Evolutionary conservation across 2,113 vertebrate genomes (phyloP), one percentile per base, ranked within the genome.

Genomic region (Pantherophis guttatus): DNA sequence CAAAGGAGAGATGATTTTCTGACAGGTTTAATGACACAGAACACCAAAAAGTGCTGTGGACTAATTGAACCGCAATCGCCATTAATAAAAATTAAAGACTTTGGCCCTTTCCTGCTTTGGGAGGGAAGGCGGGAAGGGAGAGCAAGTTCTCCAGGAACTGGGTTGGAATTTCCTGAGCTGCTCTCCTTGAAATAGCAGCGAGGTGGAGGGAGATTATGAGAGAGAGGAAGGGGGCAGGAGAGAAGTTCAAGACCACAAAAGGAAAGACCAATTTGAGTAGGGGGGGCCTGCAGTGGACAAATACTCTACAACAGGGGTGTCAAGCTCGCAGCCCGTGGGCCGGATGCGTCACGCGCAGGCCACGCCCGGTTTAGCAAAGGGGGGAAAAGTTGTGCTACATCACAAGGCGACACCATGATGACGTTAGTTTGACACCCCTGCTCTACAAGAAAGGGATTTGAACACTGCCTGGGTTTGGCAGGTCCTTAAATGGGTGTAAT

Each of bases 11-110:
- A 95, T 95, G 52, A 54, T 86, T 95, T 95, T 96, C 96, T 0
- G 0, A 95, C 92, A 95, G 95, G 93, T 96, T 94, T 93, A 94
- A 59, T 19, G 92, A 48, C 91, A 90, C 0, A 44, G 91, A 96
- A 94, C 9, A 8, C 94, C 89, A 8, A 94, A 94, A 93, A 94
- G 91, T 75, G 86, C 59, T 62, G 87, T 86, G 0, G 93, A 94
- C 81, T 95, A 94, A 95, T 92, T 90, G 95, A 93, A 94, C 95
- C 5, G 0, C 52, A 95, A 93, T 94, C 88, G 91, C 95, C 93
- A 93, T 96, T 96, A 95, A 96, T 96, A 94, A 96, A 95, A 93
- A 96, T 88, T 95, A 94, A 86, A 96, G 93, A 91, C 65, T 93
- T 12, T 10, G 17, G 96, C 21, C 94, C 93, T 91, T 95, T 94